These are phyloP conservation scores for Cathartes aura DNA, from an alignment of 2,113 vertebrate species.

Conservation along the genomic window DNA sequence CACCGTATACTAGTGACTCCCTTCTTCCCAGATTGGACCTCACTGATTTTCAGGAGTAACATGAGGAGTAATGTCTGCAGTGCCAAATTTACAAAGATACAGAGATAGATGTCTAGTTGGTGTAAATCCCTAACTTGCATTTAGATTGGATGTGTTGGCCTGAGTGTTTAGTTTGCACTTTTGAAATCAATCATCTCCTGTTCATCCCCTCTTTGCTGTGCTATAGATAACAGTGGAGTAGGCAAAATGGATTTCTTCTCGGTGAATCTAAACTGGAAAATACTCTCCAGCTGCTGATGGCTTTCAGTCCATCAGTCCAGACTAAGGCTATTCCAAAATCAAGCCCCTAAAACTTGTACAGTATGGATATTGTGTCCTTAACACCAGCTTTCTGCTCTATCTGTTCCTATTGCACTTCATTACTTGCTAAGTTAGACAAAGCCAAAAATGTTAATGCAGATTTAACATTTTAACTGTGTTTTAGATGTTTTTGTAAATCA, in stretches of 20 bases:
- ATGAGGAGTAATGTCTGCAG: not conserved
- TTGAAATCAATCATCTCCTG: not conserved
- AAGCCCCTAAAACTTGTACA: not conserved
- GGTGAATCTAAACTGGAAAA: not conserved
- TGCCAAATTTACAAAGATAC: not conserved
- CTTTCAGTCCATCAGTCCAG: not conserved
- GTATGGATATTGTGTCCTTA: not conserved
- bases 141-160: not conserved
- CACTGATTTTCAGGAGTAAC: not conserved
- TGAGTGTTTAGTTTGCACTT: not conserved
- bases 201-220: not conserved
- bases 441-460: not conserved
- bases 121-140: not conserved
- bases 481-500: not conserved
- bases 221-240: not conserved
- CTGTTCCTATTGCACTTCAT: not conserved
- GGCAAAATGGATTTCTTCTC: not conserved
- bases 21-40: not conserved
- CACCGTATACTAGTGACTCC: not conserved
- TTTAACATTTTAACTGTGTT: not conserved
- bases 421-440: not conserved
- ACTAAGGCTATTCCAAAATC: not conserved
- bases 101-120: not conserved
- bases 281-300: not conserved
- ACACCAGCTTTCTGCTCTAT: not conserved